Evolutionary conservation across 2,113 vertebrate genomes (phyloP).

Genomic region (Chaetura pelagica): DNA sequence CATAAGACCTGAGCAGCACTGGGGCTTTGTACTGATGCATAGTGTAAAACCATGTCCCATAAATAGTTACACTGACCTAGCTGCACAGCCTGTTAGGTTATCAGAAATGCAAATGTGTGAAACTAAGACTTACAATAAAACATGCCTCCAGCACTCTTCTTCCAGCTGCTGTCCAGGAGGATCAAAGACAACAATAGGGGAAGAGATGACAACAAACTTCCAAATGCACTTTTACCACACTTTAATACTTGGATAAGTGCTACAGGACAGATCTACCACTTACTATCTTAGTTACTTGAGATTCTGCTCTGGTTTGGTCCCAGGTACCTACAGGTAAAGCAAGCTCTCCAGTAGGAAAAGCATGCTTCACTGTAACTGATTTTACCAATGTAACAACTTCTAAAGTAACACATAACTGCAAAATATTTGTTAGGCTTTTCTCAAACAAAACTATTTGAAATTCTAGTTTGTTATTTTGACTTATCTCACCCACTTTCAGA

Average conservation of each 20-base stretch:
- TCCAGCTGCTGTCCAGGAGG: neutral
- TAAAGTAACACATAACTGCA: neutral
- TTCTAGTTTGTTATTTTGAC: neutral
- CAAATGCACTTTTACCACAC: neutral
- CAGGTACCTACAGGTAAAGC: neutral
- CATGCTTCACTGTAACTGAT: neutral
- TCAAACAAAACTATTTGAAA: neutral
- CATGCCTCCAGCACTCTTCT: neutral
- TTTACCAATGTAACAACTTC: neutral
- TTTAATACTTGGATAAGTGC: neutral
- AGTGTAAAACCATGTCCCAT: neutral
- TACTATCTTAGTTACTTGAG: neutral
- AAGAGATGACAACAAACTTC: neutral
- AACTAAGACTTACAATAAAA: neutral
- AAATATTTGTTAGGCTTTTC: neutral
- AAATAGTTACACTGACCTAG: neutral
- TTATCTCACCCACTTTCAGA: neutral
- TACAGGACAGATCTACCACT: neutral
- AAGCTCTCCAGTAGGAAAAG: neutral
- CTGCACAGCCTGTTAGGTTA: neutral
- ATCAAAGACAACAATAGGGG: neutral
- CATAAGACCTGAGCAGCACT: neutral
- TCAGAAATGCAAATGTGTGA: neutral
- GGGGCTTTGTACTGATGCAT: neutral
- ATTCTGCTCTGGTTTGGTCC: neutral